Evolutionary conservation across 2,888 invertebrate genomes (phyloP).

Genomic region (Ochropleura plecta): DNA sequence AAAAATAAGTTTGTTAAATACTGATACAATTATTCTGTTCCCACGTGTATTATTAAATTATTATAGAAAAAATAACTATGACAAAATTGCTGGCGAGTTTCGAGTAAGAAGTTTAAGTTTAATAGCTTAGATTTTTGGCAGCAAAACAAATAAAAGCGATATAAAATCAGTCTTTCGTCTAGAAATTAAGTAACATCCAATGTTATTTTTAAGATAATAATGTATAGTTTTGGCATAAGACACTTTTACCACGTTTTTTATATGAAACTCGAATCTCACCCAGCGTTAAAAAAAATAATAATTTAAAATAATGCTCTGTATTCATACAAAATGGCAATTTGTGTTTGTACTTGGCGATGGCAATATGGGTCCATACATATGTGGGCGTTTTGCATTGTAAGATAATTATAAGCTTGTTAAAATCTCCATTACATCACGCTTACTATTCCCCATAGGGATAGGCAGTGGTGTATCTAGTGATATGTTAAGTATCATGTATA

Average conservation of each 20-base stretch:
- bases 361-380: slow-evolving; percentile 20
- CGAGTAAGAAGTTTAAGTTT: slow-evolving; percentile 9
- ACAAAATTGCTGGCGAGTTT: slow-evolving; percentile 38
- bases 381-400: slow-evolving; percentile 13
- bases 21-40: slow-evolving; percentile 40
- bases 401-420: too few relatives aligned
- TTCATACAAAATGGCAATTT: slow-evolving; percentile 43
- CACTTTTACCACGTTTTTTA: neutral
- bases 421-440: neutral
- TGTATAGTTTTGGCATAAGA: neutral
- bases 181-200: slow-evolving; percentile 36
- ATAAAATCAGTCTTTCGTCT: slow-evolving; percentile 40
- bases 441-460: neutral
- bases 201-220: neutral
- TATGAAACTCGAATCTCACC: slow-evolving; percentile 48
- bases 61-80: slow-evolving; percentile 48
- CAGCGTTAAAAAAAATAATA: slow-evolving; percentile 28
- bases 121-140: neutral
- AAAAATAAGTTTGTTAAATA: slow-evolving; percentile 7
- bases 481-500: too few relatives aligned
- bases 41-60: slow-evolving; percentile 35
- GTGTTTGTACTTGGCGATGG: slow-evolving; percentile 52
- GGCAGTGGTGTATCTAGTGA: neutral
- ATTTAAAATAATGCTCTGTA: slow-evolving; percentile 27
- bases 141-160: neutral